Evolutionary conservation across 2,113 vertebrate genomes (phyloP).

Genomic region (Lota lota): DNA sequence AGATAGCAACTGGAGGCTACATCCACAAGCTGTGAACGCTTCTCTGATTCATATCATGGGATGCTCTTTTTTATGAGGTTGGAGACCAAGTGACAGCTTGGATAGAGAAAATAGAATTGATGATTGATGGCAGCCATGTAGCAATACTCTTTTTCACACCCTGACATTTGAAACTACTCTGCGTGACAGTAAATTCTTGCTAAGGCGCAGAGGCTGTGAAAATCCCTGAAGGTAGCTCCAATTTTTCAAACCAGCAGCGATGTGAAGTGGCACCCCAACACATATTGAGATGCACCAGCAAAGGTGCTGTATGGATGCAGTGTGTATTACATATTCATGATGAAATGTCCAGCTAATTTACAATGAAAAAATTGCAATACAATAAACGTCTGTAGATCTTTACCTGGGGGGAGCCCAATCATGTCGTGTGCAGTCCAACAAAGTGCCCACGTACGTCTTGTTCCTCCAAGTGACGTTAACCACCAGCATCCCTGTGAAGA

Average conservation of each 20-base stretch:
- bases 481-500: slow-evolving; percentile 90
- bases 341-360: neutral
- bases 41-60: slow-evolving; percentile 46
- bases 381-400: slow-evolving; percentile 14
- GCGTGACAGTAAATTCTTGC: slow-evolving; percentile 31
- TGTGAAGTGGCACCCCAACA: neutral
- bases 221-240: slow-evolving; percentile 9
- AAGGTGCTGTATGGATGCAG: neutral
- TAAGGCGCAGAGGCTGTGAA: slow-evolving; percentile 11
- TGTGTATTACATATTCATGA: neutral
- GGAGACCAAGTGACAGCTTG: slow-evolving; percentile 29
- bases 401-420: slow-evolving; percentile 98
- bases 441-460: slow-evolving; percentile 95
- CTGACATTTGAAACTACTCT: slow-evolving; percentile 42
- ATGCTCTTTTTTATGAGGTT: slow-evolving; percentile 44
- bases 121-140: slow-evolving; percentile 37
- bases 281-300: neutral
- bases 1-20: slow-evolving; percentile 24
- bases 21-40: slow-evolving; percentile 27
- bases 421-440: slow-evolving; percentile 95
- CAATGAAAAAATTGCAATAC: neutral
- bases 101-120: slow-evolving; percentile 30
- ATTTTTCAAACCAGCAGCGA: slow-evolving; percentile 6
- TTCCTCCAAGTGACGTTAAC: slow-evolving; percentile 99
- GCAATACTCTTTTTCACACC: slow-evolving; percentile 25